Evolutionary conservation across 2,797 vertebrate species (phyloP).

Genomic region (Neomorphus geoffroyi): DNA sequence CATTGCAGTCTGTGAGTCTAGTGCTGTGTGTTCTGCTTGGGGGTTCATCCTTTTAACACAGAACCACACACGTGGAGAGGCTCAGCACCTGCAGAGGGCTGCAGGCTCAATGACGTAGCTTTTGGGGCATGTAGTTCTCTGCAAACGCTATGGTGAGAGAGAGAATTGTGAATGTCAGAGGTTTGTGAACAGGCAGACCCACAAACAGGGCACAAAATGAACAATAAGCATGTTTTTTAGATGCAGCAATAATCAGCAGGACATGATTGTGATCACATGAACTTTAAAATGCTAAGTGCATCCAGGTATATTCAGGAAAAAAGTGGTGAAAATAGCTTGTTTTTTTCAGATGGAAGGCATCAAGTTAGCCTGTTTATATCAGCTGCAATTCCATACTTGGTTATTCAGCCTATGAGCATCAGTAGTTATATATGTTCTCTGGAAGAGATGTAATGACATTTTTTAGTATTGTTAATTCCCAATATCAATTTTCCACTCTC

Average conservation of each 20-base stretch:
- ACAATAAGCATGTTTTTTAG: neutral
- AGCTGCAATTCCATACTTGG: neutral
- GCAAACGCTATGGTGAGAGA: neutral
- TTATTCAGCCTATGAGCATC: neutral
- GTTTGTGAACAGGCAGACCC: neutral
- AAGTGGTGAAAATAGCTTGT: neutral
- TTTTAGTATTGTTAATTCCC: neutral
- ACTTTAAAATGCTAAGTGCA: neutral
- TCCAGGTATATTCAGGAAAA: neutral
- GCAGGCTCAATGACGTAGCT: neutral
- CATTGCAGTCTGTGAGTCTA: neutral
- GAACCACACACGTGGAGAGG: too few relatives aligned
- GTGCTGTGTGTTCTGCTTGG: neutral
- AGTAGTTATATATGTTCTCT: neutral
- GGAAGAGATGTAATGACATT: neutral
- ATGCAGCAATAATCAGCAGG: neutral
- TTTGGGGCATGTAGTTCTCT: neutral
- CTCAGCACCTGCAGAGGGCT: neutral
- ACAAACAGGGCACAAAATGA: neutral
- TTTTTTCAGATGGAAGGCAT: neutral
- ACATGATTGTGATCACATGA: neutral
- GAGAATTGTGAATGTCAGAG: accelerated
- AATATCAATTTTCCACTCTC: neutral
- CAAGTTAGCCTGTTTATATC: neutral
- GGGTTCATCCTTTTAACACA: too few relatives aligned